Evolutionary conservation across 1,140 invertebrate species (phyloP).

Genomic region (Heliconius nattereri): DNA sequence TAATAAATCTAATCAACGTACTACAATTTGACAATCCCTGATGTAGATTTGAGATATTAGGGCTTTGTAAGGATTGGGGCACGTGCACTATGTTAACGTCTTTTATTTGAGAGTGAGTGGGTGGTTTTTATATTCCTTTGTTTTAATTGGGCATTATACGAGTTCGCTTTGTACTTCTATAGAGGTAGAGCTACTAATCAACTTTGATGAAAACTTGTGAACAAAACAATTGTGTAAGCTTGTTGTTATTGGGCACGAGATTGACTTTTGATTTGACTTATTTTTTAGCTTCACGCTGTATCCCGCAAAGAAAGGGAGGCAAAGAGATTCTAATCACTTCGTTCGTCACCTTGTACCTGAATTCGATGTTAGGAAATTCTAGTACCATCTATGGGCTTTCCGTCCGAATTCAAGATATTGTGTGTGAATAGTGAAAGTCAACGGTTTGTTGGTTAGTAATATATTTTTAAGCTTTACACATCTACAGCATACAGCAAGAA

Average conservation of each 20-base stretch:
- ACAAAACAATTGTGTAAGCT: not conserved
- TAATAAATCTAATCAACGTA: not conserved
- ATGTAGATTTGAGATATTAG: constrained; percentile 54
- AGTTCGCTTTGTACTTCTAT: not conserved
- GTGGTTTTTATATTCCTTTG: constrained; percentile 42
- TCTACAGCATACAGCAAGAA: not conserved
- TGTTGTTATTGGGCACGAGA: not conserved
- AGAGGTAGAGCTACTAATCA: not conserved
- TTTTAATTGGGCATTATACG: constrained; percentile 38
- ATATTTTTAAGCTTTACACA: not conserved
- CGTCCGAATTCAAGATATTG: no score
- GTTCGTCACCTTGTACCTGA: no score
- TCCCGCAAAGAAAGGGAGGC: not conserved
- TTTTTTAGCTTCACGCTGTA: not conserved
- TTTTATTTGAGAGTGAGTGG: constrained; percentile 29
- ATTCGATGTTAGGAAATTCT: no score
- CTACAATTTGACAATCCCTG: constrained; percentile 15
- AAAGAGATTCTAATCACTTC: no score
- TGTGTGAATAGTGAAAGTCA: no score
- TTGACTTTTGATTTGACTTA: no score
- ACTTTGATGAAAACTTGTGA: constrained; percentile 16
- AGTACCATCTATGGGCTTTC: no score
- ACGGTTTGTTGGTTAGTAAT: no score
- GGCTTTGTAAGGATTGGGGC: constrained; percentile 44
- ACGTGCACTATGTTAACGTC: constrained; percentile 52